Evolutionary conservation across 1,140 invertebrate species (phyloP).

Genomic region (Zaprionus kolodkinae): DNA sequence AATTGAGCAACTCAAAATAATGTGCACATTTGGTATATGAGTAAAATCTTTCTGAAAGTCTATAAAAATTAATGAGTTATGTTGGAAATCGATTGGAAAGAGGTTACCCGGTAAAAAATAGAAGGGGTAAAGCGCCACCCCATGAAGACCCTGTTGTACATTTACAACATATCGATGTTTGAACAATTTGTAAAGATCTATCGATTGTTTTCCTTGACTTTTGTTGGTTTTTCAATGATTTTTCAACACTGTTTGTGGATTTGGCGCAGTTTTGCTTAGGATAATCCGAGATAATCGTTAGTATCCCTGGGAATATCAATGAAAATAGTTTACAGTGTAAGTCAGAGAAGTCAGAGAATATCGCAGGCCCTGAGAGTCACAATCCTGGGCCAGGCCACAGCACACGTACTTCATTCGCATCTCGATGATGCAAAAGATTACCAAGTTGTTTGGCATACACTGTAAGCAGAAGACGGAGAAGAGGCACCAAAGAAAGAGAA

Average conservation of each 20-base stretch:
- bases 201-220: too few species aligned
- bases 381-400: constrained; percentile 30
- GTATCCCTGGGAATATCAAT: too few species aligned
- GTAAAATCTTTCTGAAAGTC: neutral
- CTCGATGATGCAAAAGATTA: constrained; percentile 80
- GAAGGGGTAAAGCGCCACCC: neutral
- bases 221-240: too few species aligned
- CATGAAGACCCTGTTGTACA: neutral
- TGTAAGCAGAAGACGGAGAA: constrained; percentile 27
- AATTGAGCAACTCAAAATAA: neutral
- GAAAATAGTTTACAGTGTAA: neutral
- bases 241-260: too few species aligned
- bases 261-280: too few species aligned
- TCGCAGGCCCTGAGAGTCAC: neutral
- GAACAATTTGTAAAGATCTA: too few species aligned
- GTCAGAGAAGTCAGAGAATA: neutral
- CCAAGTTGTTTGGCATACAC: constrained; percentile 70
- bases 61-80: neutral
- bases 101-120: neutral
- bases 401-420: constrained; percentile 72
- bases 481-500: neutral
- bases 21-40: neutral
- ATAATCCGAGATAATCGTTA: too few species aligned
- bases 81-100: too few species aligned
- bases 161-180: neutral